Conservation (phyloP, 2,113 vertebrate genomes). For the Actenoides hombroni region DNA sequence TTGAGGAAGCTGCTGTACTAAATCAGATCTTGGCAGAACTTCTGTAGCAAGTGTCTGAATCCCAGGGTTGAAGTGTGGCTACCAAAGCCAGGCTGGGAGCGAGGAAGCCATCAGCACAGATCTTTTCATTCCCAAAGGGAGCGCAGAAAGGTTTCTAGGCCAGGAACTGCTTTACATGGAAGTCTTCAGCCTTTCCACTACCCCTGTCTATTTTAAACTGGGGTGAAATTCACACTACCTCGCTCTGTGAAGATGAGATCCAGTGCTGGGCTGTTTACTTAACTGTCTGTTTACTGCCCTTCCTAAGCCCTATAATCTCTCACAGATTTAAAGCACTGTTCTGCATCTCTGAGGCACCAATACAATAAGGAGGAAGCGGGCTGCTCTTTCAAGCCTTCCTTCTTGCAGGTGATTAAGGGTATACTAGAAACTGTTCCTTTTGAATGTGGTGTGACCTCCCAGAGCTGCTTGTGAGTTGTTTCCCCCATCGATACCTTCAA, state of each 20-base stretch:
- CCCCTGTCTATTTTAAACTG: constrained; percentile 52
- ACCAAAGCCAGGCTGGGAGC: constrained; percentile 35
- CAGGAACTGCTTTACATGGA: constrained; percentile 34
- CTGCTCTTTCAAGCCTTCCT: not conserved
- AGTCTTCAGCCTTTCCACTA: constrained; percentile 30
- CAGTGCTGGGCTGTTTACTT: constrained; percentile 76
- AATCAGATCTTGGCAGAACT: not conserved
- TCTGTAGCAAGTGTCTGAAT: constrained; percentile 5
- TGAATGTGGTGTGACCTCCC: not conserved
- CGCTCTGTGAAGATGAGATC: constrained; percentile 57
- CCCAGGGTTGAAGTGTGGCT: constrained; percentile 46
- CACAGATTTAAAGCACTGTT: constrained; percentile 30
- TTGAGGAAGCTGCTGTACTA: constrained; percentile 33
- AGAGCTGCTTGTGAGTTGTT: constrained; percentile 36
- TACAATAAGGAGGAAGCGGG: not conserved
- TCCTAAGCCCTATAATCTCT: constrained; percentile 55
- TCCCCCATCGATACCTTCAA: not conserved
- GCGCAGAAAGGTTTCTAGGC: constrained; percentile 23
- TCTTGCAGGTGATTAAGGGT: not conserved
- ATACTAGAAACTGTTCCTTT: not conserved
- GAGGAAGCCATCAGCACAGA: constrained; percentile 17
- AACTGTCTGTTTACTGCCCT: constrained; percentile 66
- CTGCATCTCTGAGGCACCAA: constrained; percentile 30
- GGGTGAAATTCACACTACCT: constrained; percentile 71
- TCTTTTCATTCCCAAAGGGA: constrained; percentile 42